These are phyloP conservation scores for Sarcophaga subvicina DNA, from an alignment of 2,888 invertebrate genomes.

Conservation along the genomic window DNA sequence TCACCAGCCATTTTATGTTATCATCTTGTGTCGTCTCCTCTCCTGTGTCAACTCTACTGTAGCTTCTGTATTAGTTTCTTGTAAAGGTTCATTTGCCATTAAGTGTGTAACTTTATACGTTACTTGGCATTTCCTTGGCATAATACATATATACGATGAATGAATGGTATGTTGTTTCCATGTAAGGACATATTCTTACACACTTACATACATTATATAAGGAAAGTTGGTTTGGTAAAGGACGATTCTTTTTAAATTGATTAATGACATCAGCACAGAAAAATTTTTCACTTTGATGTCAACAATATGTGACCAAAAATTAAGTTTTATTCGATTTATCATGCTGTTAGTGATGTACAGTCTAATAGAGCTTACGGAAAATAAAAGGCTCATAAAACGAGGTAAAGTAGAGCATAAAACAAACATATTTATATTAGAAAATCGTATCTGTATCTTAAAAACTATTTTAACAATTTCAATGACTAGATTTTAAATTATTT, in stretches of 20 bases:
- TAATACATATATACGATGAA: background rate
- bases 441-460: no score
- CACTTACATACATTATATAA: no score
- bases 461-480: no score
- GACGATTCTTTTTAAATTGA: conserved; percentile 28
- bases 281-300: background rate
- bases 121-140: conserved; percentile 34
- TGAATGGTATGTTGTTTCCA: background rate
- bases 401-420: no score
- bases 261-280: conserved; percentile 41
- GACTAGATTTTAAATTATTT: no score
- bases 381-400: no score
- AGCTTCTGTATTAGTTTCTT: background rate
- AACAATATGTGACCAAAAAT: background rate
- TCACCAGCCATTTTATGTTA: background rate
- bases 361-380: no score
- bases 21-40: conserved; percentile 11
- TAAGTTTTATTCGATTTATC: no score
- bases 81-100: conserved; percentile 58
- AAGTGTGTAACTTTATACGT: conserved; percentile 43
- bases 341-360: no score
- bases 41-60: background rate
- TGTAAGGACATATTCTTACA: background rate
- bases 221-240: background rate
- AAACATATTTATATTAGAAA: no score